Evolutionary conservation across 37 sponge, comb jelly and placozoan species (phyloP), one percentile per base, ranked within the genome.

Genomic region (Halichondria panicea): DNA sequence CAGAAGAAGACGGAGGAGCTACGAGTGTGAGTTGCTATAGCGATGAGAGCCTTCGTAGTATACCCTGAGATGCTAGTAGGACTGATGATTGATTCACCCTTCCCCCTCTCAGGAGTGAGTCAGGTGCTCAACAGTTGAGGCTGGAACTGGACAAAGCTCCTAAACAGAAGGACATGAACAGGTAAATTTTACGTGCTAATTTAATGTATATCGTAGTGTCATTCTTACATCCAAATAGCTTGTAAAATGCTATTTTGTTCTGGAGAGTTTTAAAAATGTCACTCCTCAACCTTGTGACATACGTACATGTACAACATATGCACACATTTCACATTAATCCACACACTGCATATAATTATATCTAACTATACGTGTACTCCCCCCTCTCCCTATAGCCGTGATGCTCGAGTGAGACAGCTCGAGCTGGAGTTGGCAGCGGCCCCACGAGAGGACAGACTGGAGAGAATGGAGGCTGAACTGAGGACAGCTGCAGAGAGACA

Each of bases 351-450:
- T n/a, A n/a, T n/a, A n/a, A n/a, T n/a, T n/a, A n/a, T n/a, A n/a
- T n/a, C n/a, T 12, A 30, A 18, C 24, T 12, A n/a, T 68, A n/a
- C 11, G 70, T 42, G 46, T 68, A n/a, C 43, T 43, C 43, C 45
- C 43, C 45, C 9, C 36, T 27, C 62, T 35, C 57, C 35, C 18
- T 54, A 2, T 53, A 88, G 89, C 25, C 78, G 89, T 38, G 89
- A 88, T 43, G 54, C 78, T 32, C 42, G 40, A 34, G 77, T 88
- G 40, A 71, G 82, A 37, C 54, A 82, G 50, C 67, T 88, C 38
- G 89, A 88, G 60, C 60, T 88, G 45, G 83, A 78, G 34, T 60
- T 88, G 24, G 89, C 89, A 12, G 89, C 71, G 7, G 89, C 89
- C 22, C 89, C 89, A 11, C 76, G 70, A 53, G 79, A 50, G 38